phyloP scores from a whole-genome alignment of 2,888 invertebrate genomes.

The Leptopilina myrica region DNA sequence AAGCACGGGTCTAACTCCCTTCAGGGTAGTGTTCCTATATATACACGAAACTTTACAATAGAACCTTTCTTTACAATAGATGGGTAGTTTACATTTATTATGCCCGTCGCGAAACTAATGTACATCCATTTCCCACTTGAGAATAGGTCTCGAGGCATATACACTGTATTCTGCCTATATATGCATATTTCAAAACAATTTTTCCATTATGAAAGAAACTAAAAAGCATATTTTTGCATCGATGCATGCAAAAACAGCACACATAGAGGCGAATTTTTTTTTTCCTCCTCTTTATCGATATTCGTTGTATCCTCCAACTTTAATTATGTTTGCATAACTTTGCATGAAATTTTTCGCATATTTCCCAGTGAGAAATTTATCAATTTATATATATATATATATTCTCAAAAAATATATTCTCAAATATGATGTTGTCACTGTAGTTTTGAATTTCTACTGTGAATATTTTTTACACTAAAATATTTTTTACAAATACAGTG shows the following conservation, averaged over 20 bases:
- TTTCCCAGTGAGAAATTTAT: not conserved
- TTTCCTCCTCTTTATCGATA: not conserved
- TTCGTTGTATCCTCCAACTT: constrained; percentile 4
- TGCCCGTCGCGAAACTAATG: constrained; percentile 64
- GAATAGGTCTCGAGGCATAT: not conserved
- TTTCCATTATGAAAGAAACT: constrained; percentile 22
- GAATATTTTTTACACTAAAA: too few species aligned
- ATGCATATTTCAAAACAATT: constrained; percentile 15
- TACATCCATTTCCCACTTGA: not conserved
- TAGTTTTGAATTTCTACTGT: too few species aligned
- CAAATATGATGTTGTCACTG: not conserved
- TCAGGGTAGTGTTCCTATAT: constrained; percentile 43
- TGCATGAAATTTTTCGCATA: constrained; percentile 14
- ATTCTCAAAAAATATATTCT: too few species aligned
- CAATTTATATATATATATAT: not conserved
- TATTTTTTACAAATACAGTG: too few species aligned
- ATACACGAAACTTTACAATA: constrained; percentile 67
- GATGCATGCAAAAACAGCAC: constrained; percentile 35
- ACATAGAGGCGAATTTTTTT: constrained; percentile 11
- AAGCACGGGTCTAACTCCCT: constrained; percentile 28
- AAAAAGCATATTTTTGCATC: constrained; percentile 40
- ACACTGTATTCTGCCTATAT: not conserved
- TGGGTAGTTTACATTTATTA: constrained; percentile 70
- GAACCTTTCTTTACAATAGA: constrained; percentile 65
- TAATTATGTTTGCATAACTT: constrained; percentile 32